Conservation (phyloP, 1,140 invertebrate species). For the Drosophila chauvacae region DNA sequence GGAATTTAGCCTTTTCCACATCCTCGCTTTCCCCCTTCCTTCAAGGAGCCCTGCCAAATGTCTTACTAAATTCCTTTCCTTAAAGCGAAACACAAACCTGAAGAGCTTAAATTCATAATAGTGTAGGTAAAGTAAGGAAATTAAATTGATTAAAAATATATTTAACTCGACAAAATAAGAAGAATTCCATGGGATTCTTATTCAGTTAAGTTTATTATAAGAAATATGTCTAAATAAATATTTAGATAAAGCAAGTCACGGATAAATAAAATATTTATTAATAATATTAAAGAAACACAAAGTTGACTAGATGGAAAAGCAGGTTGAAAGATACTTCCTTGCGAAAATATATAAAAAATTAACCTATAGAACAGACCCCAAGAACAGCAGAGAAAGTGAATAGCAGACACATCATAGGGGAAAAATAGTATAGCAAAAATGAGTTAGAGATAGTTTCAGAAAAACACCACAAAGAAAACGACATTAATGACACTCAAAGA, state of each 20-base stretch:
- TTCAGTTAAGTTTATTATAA: background rate
- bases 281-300: background rate
- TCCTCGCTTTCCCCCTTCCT: background rate
- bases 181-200: too few species aligned
- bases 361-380: background rate
- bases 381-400: background rate
- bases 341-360: background rate
- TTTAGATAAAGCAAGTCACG: too few species aligned
- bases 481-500: constrained; percentile 21
- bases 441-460: constrained; percentile 10
- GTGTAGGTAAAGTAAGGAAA: background rate
- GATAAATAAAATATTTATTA: background rate
- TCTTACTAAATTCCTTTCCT: constrained; percentile 6
- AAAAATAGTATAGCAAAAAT: constrained; percentile 18
- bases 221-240: too few species aligned
- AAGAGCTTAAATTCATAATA: background rate
- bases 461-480: constrained; percentile 29
- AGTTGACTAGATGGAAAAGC: too few species aligned
- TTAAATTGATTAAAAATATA: background rate
- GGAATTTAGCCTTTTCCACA: constrained; percentile 14
- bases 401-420: background rate
- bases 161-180: background rate
- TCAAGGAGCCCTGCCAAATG: constrained; percentile 2
- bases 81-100: background rate
- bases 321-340: too few species aligned